phyloP scores from a whole-genome alignment of 1,140 invertebrate species.

The Cyphomyrmex costatus region DNA sequence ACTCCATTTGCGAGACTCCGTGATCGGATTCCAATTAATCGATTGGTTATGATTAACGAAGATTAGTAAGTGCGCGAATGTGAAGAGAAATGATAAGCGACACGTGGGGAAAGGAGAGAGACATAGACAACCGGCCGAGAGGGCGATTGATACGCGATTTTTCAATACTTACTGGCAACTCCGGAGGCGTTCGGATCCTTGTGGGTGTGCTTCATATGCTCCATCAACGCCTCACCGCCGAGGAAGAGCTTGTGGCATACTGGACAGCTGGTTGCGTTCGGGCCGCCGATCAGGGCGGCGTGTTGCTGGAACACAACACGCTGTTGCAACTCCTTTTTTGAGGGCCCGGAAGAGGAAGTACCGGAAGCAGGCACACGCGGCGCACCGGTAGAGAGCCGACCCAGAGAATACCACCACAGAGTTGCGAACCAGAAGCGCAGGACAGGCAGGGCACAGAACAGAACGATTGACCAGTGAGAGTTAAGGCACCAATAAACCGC shows the following conservation, averaged over 20 bases:
- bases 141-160: conserved; percentile 66
- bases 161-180: conserved; percentile 94
- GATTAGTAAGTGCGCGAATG: conserved; percentile 48
- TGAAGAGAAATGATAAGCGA: conserved; percentile 9
- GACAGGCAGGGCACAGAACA: conserved; percentile 83
- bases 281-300: conserved; percentile 95
- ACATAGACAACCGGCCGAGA: conserved; percentile 68
- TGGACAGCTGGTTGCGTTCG: conserved; percentile 95
- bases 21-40: conserved; percentile 40
- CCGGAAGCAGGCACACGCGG: conserved; percentile 78
- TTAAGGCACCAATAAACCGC: conserved; percentile 83
- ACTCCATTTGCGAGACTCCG: conserved; percentile 23
- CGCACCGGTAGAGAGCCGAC: conserved; percentile 81
- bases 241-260: conserved; percentile 97
- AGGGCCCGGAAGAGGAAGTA: conserved; percentile 78
- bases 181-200: conserved; percentile 96
- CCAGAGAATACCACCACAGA: conserved; percentile 85
- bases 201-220: conserved; percentile 98
- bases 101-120: conserved; percentile 37
- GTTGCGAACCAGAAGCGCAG: conserved; percentile 86
- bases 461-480: conserved; percentile 86
- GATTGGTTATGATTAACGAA: conserved; percentile 48
- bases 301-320: conserved; percentile 97
- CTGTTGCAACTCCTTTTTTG: conserved; percentile 93
- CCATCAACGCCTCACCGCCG: conserved; percentile 96